These are phyloP conservation scores for Euwallacea similis DNA, from an alignment of 1,140 invertebrate genomes.

Conservation along the genomic window DNA sequence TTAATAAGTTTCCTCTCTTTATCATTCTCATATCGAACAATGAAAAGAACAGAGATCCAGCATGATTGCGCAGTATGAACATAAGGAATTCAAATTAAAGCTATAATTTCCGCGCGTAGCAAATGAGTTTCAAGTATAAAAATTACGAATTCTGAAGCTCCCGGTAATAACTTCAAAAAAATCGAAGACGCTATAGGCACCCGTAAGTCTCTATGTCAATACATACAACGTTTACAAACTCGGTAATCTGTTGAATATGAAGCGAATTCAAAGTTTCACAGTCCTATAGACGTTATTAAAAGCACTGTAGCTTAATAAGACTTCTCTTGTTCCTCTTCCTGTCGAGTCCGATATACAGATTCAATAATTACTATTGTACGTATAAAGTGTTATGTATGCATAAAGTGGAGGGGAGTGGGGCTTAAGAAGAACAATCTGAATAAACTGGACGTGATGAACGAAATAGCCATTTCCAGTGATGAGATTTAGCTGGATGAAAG, in stretches of 20 bases:
- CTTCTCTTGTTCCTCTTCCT: conserved; percentile 20
- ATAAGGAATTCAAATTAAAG: no score
- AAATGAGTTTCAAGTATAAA: conserved; percentile 3
- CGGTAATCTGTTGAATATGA: conserved; percentile 34
- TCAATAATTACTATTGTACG: conserved; percentile 50
- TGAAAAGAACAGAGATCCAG: no score
- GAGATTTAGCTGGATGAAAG: conserved; percentile 50
- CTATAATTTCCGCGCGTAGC: neutral
- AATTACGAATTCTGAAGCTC: neutral
- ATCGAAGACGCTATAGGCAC: conserved; percentile 52
- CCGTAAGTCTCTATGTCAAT: conserved; percentile 46
- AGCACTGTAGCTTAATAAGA: conserved; percentile 40
- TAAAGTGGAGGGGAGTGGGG: conserved; percentile 19
- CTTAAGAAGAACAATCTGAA: conserved; percentile 41
- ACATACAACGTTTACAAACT: conserved; percentile 42
- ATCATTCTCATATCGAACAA: no score
- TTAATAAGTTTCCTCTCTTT: no score
- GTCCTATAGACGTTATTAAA: neutral
- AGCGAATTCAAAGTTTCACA: conserved; percentile 38
- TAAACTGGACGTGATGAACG: conserved; percentile 49
- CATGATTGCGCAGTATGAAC: no score
- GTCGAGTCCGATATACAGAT: conserved; percentile 44
- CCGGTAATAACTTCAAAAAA: conserved; percentile 43
- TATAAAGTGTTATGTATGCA: conserved; percentile 39
- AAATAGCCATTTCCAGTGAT: conserved; percentile 49